Evolutionary conservation across 2,113 vertebrate genomes (phyloP).

Genomic region (Nannospalax galili): DNA sequence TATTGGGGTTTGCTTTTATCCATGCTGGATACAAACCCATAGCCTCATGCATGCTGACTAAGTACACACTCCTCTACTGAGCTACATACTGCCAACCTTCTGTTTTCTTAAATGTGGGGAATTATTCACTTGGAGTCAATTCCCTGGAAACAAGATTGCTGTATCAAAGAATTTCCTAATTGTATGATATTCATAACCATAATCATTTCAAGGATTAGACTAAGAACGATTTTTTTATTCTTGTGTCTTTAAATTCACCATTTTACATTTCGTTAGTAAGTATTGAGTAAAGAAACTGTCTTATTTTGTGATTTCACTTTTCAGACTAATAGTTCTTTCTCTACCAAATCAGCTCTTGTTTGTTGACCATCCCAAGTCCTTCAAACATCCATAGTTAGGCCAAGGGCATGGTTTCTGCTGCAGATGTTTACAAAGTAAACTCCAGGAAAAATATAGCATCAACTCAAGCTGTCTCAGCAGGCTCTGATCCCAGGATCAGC

Average conservation of each 20-base stretch:
- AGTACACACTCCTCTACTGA: neutral
- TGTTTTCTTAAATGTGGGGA: neutral
- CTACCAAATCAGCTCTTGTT: neutral
- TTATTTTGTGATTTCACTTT: neutral
- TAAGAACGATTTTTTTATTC: neutral
- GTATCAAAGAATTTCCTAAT: neutral
- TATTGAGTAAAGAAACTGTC: neutral
- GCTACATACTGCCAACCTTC: neutral
- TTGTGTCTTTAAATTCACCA: neutral
- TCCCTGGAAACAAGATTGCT: neutral
- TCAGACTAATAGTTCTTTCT: neutral
- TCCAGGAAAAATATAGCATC: neutral
- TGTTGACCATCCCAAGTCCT: neutral
- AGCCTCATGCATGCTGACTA: too few species aligned
- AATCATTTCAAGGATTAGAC: neutral
- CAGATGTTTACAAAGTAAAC: neutral
- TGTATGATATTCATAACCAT: neutral
- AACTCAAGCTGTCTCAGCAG: neutral
- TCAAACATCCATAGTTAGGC: too few species aligned
- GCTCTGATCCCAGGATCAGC: neutral
- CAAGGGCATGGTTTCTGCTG: neutral
- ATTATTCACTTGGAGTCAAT: neutral
- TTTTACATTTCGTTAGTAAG: too few species aligned
- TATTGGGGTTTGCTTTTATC: neutral
- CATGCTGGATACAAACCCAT: neutral